A percentile compares a stretch with the other conserved stretches of the same genome.
Conservation (phyloP, 2,888 invertebrate genomes). For the Diabrotica balteata region DNA sequence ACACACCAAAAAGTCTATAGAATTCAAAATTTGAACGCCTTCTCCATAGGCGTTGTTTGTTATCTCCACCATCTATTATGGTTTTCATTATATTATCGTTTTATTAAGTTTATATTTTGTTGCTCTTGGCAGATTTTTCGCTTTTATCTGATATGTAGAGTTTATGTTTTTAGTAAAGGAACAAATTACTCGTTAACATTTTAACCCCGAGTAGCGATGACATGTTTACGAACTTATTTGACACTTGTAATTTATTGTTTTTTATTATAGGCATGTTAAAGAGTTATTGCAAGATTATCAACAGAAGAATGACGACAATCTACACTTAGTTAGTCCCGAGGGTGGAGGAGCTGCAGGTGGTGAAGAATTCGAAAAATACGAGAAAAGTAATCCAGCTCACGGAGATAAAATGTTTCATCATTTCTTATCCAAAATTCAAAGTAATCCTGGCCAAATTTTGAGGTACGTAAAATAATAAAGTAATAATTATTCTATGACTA, state of each 20-base stretch:
- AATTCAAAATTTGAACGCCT: no score
- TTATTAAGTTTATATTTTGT: no score
- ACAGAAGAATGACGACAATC: constrained; percentile 47
- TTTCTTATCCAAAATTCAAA: constrained; percentile 75
- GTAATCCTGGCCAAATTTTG: constrained; percentile 82
- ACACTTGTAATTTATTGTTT: constrained; percentile 28
- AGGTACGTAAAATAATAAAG: constrained; percentile 64
- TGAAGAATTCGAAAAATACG: constrained; percentile 73
- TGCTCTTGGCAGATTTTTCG: no score
- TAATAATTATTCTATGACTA: neutral
- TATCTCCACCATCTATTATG: no score
- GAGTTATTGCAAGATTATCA: constrained; percentile 71
- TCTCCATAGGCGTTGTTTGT: no score
- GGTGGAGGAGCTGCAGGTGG: constrained; percentile 46
- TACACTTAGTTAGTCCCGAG: constrained; percentile 44
- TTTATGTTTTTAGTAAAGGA: no score
- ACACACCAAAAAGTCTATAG: no score
- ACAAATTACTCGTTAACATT: no score
- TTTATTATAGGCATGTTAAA: constrained; percentile 66
- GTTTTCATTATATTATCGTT: no score
- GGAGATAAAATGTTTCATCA: constrained; percentile 85
- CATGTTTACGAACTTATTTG: no score
- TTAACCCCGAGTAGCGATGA: no score
- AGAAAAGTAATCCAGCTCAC: constrained; percentile 79
- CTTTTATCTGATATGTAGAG: no score